Percentiles rank a stretch among this genome's conserved stretches.
Evolutionary conservation across 2,797 vertebrate genomes (phyloP).

Genomic region (Chiroxiphia lanceolata): DNA sequence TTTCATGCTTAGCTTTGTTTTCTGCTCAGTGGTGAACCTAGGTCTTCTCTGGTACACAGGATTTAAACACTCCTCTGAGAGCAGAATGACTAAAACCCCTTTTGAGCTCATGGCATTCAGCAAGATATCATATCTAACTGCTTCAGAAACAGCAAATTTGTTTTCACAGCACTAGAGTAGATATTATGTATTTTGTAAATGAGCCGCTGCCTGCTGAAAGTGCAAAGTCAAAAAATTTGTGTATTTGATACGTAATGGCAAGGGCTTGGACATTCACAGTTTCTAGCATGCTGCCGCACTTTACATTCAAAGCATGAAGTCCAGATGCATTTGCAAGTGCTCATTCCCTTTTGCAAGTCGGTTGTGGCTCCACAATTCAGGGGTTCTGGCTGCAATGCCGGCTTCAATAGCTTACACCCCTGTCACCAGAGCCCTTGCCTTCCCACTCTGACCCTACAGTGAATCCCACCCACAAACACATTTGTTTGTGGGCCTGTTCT

Average conservation of each 20-base stretch:
- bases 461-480: background rate
- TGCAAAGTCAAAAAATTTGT: background rate
- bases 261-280: background rate
- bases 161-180: background rate
- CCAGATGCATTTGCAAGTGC: background rate
- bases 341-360: background rate
- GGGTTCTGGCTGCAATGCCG: background rate
- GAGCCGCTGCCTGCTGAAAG: background rate
- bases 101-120: background rate
- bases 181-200: background rate
- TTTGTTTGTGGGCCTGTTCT: background rate
- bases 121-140: background rate
- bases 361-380: background rate
- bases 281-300: background rate
- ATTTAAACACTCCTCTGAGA: background rate
- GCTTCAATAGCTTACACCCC: background rate
- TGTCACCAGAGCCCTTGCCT: background rate
- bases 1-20: background rate
- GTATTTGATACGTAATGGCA: background rate
- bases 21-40: background rate
- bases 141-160: background rate
- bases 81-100: background rate
- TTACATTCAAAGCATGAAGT: background rate
- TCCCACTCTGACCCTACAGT: background rate
- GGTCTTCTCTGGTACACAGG: background rate